These are phyloP conservation scores for Perccottus glenii DNA, from an alignment of 2,113 vertebrate genomes.

Conservation along the genomic window DNA sequence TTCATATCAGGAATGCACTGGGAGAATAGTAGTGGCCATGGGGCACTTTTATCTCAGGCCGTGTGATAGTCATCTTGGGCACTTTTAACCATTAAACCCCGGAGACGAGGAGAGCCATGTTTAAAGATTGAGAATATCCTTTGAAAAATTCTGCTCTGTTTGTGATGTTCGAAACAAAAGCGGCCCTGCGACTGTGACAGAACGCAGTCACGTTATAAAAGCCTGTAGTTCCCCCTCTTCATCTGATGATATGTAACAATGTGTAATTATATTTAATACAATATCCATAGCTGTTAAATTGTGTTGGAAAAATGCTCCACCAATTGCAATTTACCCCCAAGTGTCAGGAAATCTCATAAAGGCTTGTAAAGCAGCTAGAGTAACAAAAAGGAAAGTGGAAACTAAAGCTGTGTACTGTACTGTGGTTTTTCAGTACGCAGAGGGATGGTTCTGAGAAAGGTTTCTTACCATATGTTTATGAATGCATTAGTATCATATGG, in stretches of 20 bases:
- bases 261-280: slow-evolving; percentile 45
- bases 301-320: too few relatives aligned
- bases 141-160: slow-evolving; percentile 39
- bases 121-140: slow-evolving; percentile 34
- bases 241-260: slow-evolving; percentile 25
- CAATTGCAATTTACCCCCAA: slow-evolving; percentile 10
- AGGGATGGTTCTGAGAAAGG: slow-evolving; percentile 5
- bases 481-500: slow-evolving; percentile 8
- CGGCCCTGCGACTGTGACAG: slow-evolving; percentile 34
- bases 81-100: slow-evolving; percentile 46
- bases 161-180: slow-evolving; percentile 20
- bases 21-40: slow-evolving; percentile 39
- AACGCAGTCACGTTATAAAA: slow-evolving; percentile 39
- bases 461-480: slow-evolving; percentile 7
- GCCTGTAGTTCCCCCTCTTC: slow-evolving; percentile 43
- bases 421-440: slow-evolving; percentile 6
- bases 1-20: slow-evolving; percentile 67
- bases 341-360: not conserved
- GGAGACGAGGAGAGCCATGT: slow-evolving; percentile 27
- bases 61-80: slow-evolving; percentile 46
- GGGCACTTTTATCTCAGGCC: slow-evolving; percentile 52
- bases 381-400: slow-evolving; percentile 32
- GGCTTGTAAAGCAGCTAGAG: slow-evolving; percentile 15
- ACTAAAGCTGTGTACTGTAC: slow-evolving; percentile 4
- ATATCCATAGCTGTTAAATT: not conserved